Conservation (phyloP, 2,113 vertebrate genomes). For the Microcebus tavaratra region DNA sequence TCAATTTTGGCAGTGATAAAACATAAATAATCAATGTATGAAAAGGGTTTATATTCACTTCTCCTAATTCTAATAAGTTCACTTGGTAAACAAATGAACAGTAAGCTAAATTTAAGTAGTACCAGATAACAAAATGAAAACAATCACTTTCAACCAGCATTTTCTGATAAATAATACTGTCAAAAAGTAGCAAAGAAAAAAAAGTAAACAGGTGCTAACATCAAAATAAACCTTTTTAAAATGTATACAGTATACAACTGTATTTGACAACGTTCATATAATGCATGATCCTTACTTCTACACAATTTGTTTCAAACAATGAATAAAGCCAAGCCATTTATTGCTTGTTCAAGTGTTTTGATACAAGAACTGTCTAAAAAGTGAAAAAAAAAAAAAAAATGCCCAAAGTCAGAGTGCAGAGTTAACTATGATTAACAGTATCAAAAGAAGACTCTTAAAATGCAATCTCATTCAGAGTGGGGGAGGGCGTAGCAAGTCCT, state of each 20-base stretch:
- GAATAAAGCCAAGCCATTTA: background rate
- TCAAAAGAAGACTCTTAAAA: background rate
- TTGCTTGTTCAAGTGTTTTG: background rate
- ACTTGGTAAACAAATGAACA: background rate
- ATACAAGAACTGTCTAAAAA: background rate
- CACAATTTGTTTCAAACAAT: background rate
- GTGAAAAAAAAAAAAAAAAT: background rate
- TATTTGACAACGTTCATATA: background rate
- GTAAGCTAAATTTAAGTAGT: conserved; percentile 9
- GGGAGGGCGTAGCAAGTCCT: background rate
- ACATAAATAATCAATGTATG: background rate
- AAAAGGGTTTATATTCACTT: background rate
- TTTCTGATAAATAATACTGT: background rate
- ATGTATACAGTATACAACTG: background rate
- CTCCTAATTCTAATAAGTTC: background rate
- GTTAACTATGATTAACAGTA: background rate
- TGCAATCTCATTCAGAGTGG: background rate
- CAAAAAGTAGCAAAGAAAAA: background rate
- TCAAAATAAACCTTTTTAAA: background rate
- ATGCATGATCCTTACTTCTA: background rate
- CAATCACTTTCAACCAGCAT: background rate
- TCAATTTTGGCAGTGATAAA: background rate
- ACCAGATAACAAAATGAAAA: background rate
- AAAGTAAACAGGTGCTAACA: background rate
- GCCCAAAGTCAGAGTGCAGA: background rate